phyloP scores from a whole-genome alignment of 2,113 vertebrate genomes.

The Nothoprocta pentlandii region DNA sequence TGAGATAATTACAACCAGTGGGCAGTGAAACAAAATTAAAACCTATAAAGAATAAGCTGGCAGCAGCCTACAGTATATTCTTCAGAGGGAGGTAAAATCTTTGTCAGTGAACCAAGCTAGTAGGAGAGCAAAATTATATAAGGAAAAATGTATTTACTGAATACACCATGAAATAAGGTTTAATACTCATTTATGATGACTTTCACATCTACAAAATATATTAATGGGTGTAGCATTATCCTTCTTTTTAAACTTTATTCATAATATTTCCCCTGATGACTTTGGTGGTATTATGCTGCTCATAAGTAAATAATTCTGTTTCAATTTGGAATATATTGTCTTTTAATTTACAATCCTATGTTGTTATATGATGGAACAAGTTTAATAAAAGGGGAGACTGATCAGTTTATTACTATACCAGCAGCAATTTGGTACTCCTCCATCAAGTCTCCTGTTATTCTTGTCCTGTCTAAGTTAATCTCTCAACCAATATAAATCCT shows the following conservation, averaged over 20 bases:
- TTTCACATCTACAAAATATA: neutral
- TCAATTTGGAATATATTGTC: constrained; percentile 30
- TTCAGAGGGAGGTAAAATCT: constrained; percentile 23
- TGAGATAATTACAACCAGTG: constrained; percentile 69
- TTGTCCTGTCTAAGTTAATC: constrained; percentile 50
- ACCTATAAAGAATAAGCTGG: constrained; percentile 54
- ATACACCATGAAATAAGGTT: neutral
- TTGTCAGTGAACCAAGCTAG: constrained; percentile 14
- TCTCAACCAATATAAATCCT: constrained; percentile 41
- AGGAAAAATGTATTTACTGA: neutral
- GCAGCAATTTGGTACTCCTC: constrained; percentile 32
- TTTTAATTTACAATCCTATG: constrained; percentile 49
- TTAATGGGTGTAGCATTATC: constrained; percentile 19
- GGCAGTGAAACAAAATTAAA: constrained; percentile 70
- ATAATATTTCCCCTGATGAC: constrained; percentile 29
- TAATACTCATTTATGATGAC: constrained; percentile 20
- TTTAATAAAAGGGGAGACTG: constrained; percentile 39
- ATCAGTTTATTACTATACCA: constrained; percentile 40
- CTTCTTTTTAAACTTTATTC: constrained; percentile 5
- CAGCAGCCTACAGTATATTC: constrained; percentile 24
- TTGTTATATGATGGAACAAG: constrained; percentile 14
- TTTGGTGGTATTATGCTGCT: neutral
- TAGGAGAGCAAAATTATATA: neutral
- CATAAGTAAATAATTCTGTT: neutral
- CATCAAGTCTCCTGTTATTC: constrained; percentile 34